A percentile compares a stretch with the other conserved stretches of the same genome.
Evolutionary conservation across 2,888 invertebrate genomes (phyloP).

Genomic region (Heliconius ethilla): DNA sequence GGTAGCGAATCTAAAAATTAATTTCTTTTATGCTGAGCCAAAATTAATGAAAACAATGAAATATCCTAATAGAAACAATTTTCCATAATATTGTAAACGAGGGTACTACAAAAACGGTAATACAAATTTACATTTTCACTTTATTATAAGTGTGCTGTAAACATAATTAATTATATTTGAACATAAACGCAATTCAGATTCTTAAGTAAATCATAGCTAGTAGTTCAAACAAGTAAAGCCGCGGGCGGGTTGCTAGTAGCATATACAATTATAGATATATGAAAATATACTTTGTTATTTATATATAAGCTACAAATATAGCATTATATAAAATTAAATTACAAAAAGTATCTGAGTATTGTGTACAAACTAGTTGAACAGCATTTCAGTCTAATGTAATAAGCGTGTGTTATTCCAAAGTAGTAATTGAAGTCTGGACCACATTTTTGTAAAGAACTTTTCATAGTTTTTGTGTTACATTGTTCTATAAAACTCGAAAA

Average conservation of each 20-base stretch:
- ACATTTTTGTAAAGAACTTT: conserved; percentile 29
- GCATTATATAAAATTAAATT: not conserved
- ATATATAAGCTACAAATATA: not conserved
- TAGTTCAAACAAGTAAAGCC: not conserved
- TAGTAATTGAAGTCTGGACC: conserved; percentile 30
- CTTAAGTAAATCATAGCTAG: too few species aligned
- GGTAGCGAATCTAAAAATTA: not conserved
- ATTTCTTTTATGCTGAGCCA: too few species aligned
- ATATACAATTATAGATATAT: too few species aligned
- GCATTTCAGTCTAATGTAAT: conserved; percentile 14
- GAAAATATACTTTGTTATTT: not conserved
- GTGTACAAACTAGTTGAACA: conserved; percentile 20
- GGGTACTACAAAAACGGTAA: too few species aligned
- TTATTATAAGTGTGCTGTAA: too few species aligned
- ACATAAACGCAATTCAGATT: too few species aligned
- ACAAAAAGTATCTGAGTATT: conserved; percentile 2
- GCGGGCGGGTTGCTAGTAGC: not conserved
- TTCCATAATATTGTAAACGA: too few species aligned
- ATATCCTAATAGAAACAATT: too few species aligned
- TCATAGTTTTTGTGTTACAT: conserved; percentile 17
- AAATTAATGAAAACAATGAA: too few species aligned
- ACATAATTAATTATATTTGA: too few species aligned
- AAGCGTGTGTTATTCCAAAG: conserved; percentile 24
- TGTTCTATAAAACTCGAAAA: conserved; percentile 23
- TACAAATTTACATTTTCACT: too few species aligned